Base-by-base conservation (phyloP, 2,888 invertebrate genomes). In the Dolomedes plantarius region DNA sequence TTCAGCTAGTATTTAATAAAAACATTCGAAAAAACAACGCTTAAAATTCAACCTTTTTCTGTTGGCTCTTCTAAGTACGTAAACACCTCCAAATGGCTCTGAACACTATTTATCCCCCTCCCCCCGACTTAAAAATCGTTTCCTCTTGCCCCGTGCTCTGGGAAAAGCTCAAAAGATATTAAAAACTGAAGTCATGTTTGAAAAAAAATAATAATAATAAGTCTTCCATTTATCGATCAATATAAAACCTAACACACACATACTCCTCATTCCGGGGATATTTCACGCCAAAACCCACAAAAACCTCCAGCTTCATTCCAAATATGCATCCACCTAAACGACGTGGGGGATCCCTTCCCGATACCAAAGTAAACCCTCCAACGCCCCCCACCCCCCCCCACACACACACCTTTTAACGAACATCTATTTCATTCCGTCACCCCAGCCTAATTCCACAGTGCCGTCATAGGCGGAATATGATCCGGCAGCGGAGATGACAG, bases 321-420 rank as follows among this genome's bases (percentile, higher is more conserved):
- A 62, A 28, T 46, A 64, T 39, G 32, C 72, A n/a, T 65, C 73
- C 68, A 81, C 81, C 74, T 74, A 81, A 74, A 74, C 81, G 81
- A 81, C 67, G 67, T 23, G 3, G 39, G 41, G 80, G 67, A 80
- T 73, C 67, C 73, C 31, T 50, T 65, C n/a, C 65, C n/a, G n/a
- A n/a, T n/a, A n/a, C n/a, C n/a, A n/a, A n/a, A n/a, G n/a, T n/a
- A 80, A 73, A 73, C 28, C 74, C 68, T 31, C 19, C 64, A 69
- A 82, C 50, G 82, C 69, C 56, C 65, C 23, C 50, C 65, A n/a
- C n/a, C 69, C 28, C 69, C 46, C 5, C 36, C 7, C 6, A 36
- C 36, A 11, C 36, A 3, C 23, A 23, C 3, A 56, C 19, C 19
- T 16, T 36, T 36, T 46, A 46, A 16, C 46, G 46, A 46, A 46